Base-by-base conservation (phyloP, 2,113 vertebrate species). In the Pseudolaguvia tuberculata region DNA sequence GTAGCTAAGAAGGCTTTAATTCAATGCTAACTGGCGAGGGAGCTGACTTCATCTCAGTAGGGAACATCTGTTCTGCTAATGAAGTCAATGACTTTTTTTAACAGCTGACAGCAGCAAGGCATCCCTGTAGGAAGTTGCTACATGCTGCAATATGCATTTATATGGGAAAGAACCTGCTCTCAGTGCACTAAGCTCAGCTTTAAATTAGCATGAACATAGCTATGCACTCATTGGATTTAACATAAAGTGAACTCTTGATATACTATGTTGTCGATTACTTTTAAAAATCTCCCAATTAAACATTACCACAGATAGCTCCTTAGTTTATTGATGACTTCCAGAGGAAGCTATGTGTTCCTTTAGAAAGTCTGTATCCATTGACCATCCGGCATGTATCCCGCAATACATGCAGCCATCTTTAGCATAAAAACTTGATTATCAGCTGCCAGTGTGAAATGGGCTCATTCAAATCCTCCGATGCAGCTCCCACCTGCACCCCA, bases 381-480 rank as follows among this genome's bases (percentile, higher is more conserved):
- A 45, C 31, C 62, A 53, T 27, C 45, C n/a, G 20, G 6, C 20
- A 8, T 67, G 70, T 50, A 73, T 77, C n/a, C n/a, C n/a, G n/a
- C n/a, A n/a, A n/a, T 0, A 1, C 13, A 75, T 57, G 8, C 47
- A 10, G 35, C 75, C 52, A 80, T 84, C 79, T 82, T 90, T 86
- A 91, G 86, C 84, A 89, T 88, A 85, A 84, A 84, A 83, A 87
- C 85, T 86, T 83, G 84, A 89, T 89, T 86, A 87, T 86, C 84
- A 78, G 80, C 85, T 84, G 87, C 81, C 81, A 81, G 78, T 45
- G 35, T 70, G 48, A 84, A 82, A 86, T 80, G 78, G 82, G 79
- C 86, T 83, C 82, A 82, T 82, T 85, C 87, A 85, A 84, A 77
- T 76, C 65, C 80, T 81, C 86, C 8, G 7, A 42, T 35, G 31